phyloP scores from a whole-genome alignment of 2,113 vertebrate genomes.

The Pholis gunnellus region DNA sequence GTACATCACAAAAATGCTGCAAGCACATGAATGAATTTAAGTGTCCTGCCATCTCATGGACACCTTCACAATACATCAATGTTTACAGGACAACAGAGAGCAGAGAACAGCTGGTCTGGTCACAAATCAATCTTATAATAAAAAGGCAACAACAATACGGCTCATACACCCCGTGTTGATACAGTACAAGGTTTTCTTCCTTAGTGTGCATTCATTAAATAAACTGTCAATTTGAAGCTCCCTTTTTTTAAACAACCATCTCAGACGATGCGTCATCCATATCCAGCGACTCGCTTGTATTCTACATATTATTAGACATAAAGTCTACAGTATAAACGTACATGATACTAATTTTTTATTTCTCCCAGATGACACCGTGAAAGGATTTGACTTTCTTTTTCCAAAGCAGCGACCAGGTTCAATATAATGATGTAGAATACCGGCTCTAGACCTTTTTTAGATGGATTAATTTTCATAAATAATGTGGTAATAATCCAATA shows the following conservation, averaged over 20 bases:
- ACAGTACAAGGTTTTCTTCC: not conserved
- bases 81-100: slow-evolving; percentile 1
- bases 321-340: not conserved
- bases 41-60: not conserved
- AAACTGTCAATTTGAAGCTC: not conserved
- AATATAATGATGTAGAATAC: not conserved
- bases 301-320: not conserved
- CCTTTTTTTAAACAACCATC: not conserved
- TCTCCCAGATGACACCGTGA: not conserved
- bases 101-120: not conserved
- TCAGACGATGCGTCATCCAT: not conserved
- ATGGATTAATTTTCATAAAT: not conserved
- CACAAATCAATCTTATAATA: not conserved
- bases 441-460: not conserved
- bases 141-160: not conserved
- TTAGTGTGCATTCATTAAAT: not conserved
- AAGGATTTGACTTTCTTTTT: not conserved
- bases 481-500: not conserved
- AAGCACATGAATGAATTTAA: not conserved
- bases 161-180: not conserved
- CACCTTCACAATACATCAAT: not conserved
- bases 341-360: not conserved
- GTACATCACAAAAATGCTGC: not conserved
- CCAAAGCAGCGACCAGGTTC: not conserved
- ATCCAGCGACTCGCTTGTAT: not conserved